These are phyloP conservation scores for Rhopalosiphum nymphaeae DNA, from an alignment of 2,888 invertebrate species.

Conservation along the genomic window DNA sequence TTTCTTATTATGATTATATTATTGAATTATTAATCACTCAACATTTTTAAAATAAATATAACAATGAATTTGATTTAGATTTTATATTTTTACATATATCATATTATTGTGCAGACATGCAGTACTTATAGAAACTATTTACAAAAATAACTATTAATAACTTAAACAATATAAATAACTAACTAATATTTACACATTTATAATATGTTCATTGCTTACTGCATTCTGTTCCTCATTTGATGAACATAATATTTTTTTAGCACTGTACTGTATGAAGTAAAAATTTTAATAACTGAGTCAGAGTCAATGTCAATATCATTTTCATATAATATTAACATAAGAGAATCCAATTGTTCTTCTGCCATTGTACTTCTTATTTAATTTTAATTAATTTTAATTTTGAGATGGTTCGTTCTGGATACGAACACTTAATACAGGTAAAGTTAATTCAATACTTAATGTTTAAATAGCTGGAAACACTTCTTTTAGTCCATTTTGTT, in stretches of 20 bases:
- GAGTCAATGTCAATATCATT: not conserved
- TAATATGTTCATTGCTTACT: not conserved
- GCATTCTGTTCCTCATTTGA: not conserved
- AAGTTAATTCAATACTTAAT: not conserved
- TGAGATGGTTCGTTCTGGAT: constrained; percentile 6
- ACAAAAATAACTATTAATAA: no score
- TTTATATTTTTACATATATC: not conserved
- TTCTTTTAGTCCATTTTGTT: not conserved
- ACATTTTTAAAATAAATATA: no score
- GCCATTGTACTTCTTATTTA: not conserved
- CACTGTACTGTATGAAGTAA: not conserved
- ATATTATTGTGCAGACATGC: no score
- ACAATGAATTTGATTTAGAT: no score
- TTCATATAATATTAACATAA: constrained; percentile 11
- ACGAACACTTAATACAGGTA: not conserved
- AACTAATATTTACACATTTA: no score
- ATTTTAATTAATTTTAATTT: constrained; percentile 19
- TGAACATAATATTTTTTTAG: constrained; percentile 1
- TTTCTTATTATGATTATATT: no score
- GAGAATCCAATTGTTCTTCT: not conserved
- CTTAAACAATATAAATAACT: no score
- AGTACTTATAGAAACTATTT: not conserved
- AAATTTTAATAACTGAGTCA: constrained; percentile 4
- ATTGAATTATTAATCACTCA: no score
- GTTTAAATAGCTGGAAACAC: not conserved